These are phyloP conservation scores for Polypedilum pembai DNA, from an alignment of 1,140 invertebrate genomes.

Conservation along the genomic window DNA sequence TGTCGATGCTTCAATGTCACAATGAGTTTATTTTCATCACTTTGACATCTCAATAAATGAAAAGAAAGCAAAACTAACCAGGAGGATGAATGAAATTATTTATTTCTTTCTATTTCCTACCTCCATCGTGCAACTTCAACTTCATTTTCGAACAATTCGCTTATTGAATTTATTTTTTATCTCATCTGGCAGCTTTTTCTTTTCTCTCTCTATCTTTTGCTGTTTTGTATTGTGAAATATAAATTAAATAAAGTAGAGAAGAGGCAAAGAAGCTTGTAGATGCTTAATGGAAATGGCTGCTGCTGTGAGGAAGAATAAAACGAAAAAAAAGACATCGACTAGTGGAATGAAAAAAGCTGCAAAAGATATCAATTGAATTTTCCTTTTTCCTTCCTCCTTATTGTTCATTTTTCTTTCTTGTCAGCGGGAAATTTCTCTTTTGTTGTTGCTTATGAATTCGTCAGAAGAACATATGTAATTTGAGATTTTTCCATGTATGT, in stretches of 20 bases:
- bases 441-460: neutral
- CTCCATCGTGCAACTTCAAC: neutral
- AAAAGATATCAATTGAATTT: slow-evolving; percentile 14
- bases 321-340: neutral
- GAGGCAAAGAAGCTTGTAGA: neutral
- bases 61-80: neutral
- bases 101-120: slow-evolving; percentile 1
- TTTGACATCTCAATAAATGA: slow-evolving; percentile 22
- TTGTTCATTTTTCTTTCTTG: neutral
- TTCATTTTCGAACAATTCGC: slow-evolving; percentile 1
- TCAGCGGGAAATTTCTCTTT: neutral
- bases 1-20: neutral
- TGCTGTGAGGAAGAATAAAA: neutral
- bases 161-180: slow-evolving; percentile 20
- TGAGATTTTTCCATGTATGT: neutral
- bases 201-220: neutral
- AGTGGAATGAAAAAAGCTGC: slow-evolving; percentile 3
- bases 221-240: neutral
- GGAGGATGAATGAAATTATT: slow-evolving; percentile 9
- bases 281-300: neutral
- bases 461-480: neutral
- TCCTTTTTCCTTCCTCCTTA: slow-evolving; percentile 2
- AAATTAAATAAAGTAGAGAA: neutral
- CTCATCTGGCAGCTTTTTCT: slow-evolving; percentile 10
- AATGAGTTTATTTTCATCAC: slow-evolving; percentile 21